phyloP scores from a whole-genome alignment of 2,113 vertebrate genomes.

The Chaetura pelagica region DNA sequence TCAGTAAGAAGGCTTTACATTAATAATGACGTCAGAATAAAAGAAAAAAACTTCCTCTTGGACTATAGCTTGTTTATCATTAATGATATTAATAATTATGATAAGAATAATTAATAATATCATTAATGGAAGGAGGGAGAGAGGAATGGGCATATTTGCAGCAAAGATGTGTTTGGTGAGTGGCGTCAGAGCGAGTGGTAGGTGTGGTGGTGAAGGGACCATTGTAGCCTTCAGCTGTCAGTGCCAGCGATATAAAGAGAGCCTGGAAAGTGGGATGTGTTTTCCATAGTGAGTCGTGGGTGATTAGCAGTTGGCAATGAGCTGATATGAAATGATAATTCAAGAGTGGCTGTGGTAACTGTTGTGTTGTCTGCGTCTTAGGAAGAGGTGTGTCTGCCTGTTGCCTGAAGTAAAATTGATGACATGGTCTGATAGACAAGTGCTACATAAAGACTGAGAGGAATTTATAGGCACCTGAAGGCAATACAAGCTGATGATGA shows the following conservation, averaged over 20 bases:
- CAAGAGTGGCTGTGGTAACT: conserved; percentile 73
- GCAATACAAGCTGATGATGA: conserved; percentile 78
- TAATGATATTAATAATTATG: too few relatives aligned
- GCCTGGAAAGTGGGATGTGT: not conserved
- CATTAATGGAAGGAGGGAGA: not conserved
- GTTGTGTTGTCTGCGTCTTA: conserved; percentile 77
- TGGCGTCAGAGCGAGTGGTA: not conserved
- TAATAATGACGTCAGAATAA: not conserved
- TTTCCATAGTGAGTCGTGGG: not conserved
- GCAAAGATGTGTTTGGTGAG: not conserved
- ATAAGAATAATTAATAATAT: too few relatives aligned
- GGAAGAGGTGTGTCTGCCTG: conserved; percentile 78
- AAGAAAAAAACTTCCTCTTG: not conserved
- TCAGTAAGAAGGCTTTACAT: not conserved
- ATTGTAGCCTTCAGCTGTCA: not conserved
- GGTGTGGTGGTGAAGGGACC: not conserved
- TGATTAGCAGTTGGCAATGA: conserved; percentile 69
- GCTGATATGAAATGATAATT: conserved; percentile 65
- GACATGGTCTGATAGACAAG: conserved; percentile 81
- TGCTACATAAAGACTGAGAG: conserved; percentile 74
- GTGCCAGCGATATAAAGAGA: not conserved
- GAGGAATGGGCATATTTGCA: not conserved
- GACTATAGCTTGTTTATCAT: not conserved
- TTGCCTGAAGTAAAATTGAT: conserved; percentile 82
- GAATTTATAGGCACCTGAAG: conserved; percentile 83